Evolutionary conservation across 2,797 vertebrate species (phyloP), one percentile per base, ranked within the genome.

Genomic region (Lateolabrax maculatus): DNA sequence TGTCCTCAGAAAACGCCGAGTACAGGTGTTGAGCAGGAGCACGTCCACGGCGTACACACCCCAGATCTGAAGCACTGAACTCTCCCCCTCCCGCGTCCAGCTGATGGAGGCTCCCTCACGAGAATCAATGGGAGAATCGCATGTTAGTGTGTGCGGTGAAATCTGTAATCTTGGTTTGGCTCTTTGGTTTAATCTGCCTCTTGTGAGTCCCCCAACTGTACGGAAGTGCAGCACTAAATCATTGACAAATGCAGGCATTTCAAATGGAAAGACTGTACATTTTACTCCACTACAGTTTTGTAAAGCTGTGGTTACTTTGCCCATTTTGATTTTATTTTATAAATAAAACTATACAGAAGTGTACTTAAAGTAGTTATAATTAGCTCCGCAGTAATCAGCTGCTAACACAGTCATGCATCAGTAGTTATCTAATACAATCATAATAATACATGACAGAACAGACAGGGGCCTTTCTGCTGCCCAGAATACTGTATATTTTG

Each of bases 1-100:
- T 69, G 92, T 73, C 71, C 57, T 4, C 46, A 71, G 9, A 65
- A 69, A 71, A 68, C 53, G 15, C 49, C 19, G 25, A 29, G 41
- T 8, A 3, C 21, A 65, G 34, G 31, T 52, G 27, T 19, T n/a
- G 43, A 72, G 29, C 25, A 49, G n/a, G 5, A 48, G 10, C 0
- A 61, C 10, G 9, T 18, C 49, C 9, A n/a, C n/a, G n/a, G n/a
- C n/a, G n/a, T n/a, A n/a, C n/a, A n/a, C n/a, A n/a, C n/a, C n/a
- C n/a, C n/a, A n/a, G n/a, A n/a, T n/a, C n/a, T n/a, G n/a, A n/a
- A n/a, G n/a, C n/a, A n/a, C n/a, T n/a, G n/a, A n/a, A n/a, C n/a
- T n/a, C n/a, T n/a, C n/a, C n/a, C n/a, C n/a, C n/a, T n/a, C n/a
- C n/a, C 3, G 12, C 48, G 9, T 12, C 19, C 23, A 52, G 11